phyloP scores from a whole-genome alignment of 2,888 invertebrate genomes.

The Tipula vernalis region DNA sequence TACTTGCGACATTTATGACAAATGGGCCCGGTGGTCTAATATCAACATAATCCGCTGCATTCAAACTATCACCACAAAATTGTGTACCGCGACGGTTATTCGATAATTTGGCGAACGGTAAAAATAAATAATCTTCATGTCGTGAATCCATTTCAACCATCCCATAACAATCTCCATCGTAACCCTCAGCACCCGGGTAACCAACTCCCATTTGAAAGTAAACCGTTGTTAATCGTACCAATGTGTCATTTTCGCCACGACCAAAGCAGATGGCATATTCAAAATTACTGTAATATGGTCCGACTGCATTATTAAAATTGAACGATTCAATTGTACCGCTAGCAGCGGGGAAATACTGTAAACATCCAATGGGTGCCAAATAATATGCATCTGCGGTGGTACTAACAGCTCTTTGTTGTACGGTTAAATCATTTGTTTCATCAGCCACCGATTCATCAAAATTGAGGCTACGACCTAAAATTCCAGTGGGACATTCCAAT shows the following conservation, averaged over 20 bases:
- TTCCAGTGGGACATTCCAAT: constrained; percentile 39
- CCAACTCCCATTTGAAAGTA: constrained; percentile 10
- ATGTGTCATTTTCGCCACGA: not conserved
- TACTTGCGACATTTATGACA: constrained; percentile 44
- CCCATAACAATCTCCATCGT: constrained; percentile 42
- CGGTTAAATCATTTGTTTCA: not conserved
- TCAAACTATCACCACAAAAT: constrained; percentile 27
- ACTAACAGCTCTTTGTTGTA: not conserved
- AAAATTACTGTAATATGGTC: constrained; percentile 44
- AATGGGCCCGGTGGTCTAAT: constrained; percentile 47
- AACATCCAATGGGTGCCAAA: constrained; percentile 48
- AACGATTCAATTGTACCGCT: constrained; percentile 44
- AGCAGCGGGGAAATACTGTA: constrained; percentile 50
- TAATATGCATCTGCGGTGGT: not conserved
- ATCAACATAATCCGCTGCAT: constrained; percentile 23
- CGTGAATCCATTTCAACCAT: constrained; percentile 38
- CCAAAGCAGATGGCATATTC: constrained; percentile 53
- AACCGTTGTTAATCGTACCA: not conserved
- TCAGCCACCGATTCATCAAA: not conserved
- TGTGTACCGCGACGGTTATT: constrained; percentile 26
- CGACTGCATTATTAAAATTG: constrained; percentile 43
- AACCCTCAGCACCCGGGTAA: constrained; percentile 23
- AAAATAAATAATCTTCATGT: constrained; percentile 41
- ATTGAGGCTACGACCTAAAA: not conserved
- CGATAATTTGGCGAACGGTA: constrained; percentile 40